Evolutionary conservation across 2,113 vertebrate genomes (phyloP).

Genomic region (Paracyprichromis sp.): DNA sequence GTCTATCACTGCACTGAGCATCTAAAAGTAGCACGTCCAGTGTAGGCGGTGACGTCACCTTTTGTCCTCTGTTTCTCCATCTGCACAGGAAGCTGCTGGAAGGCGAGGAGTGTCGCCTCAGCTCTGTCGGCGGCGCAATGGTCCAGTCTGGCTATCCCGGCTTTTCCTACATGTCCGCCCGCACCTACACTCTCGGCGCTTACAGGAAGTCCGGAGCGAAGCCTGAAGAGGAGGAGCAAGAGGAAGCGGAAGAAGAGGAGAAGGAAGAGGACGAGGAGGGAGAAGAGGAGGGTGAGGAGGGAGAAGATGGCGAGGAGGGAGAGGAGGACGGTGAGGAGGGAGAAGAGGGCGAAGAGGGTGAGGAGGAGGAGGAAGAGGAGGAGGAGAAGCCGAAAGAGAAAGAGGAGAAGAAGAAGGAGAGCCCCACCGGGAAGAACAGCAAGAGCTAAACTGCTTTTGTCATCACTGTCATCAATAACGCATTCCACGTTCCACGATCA

Average conservation of each 20-base stretch:
- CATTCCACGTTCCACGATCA: not conserved
- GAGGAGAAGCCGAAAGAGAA: slow-evolving; percentile 27
- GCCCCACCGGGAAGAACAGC: slow-evolving; percentile 51
- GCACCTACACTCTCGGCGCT: slow-evolving; percentile 56
- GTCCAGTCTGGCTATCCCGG: slow-evolving; percentile 67
- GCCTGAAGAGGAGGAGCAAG: slow-evolving; percentile 57
- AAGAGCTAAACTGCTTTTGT: slow-evolving; percentile 60
- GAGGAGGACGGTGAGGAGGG: slow-evolving; percentile 2
- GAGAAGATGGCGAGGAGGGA: slow-evolving; percentile 4
- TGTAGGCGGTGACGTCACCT: not conserved
- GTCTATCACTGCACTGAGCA: not conserved
- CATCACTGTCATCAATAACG: slow-evolving; percentile 4
- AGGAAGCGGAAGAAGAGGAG: not conserved
- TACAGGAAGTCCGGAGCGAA: slow-evolving; percentile 64
- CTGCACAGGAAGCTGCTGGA: slow-evolving; percentile 78
- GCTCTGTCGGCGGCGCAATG: slow-evolving; percentile 58
- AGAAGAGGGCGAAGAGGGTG: not conserved
- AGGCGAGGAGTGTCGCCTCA: slow-evolving; percentile 79
- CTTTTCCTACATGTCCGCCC: slow-evolving; percentile 62
- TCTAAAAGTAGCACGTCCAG: not conserved
- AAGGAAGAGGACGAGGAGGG: slow-evolving; percentile 3
- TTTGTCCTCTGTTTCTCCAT: not conserved
- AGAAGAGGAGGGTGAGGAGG: slow-evolving; percentile 21
- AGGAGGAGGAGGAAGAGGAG: not conserved
- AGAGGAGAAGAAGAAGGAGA: slow-evolving; percentile 50